Evolutionary conservation across 2,888 invertebrate genomes (phyloP).

Genomic region (Magallana nippona): DNA sequence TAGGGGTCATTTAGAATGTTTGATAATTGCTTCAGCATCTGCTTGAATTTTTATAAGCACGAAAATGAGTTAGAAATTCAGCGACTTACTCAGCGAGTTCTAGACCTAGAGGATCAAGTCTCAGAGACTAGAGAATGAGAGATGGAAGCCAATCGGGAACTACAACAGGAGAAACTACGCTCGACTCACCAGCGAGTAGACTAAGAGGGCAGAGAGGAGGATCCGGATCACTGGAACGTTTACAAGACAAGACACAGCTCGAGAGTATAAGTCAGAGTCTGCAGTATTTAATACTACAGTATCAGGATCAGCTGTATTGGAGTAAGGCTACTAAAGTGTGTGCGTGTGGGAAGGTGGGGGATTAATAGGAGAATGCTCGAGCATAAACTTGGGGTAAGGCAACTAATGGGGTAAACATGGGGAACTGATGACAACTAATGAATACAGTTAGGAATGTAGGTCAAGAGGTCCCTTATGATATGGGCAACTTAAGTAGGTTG

Average conservation of each 20-base stretch:
- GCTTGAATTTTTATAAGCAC: no score
- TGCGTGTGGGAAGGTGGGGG: no score
- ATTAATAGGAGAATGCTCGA: no score
- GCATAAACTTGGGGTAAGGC: no score
- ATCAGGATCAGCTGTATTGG: conserved; percentile 64
- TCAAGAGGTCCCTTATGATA: no score
- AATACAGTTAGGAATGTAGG: no score
- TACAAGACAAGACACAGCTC: conserved; percentile 70
- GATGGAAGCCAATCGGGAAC: conserved; percentile 59
- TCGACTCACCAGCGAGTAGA: conserved; percentile 2
- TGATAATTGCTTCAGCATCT: no score
- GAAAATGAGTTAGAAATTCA: no score
- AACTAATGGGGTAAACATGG: no score
- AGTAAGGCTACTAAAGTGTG: conserved; percentile 45
- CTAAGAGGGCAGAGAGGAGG: background rate
- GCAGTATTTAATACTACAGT: conserved; percentile 67
- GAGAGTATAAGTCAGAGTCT: conserved; percentile 70
- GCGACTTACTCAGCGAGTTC: conserved; percentile 38
- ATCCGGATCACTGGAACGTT: conserved; percentile 41
- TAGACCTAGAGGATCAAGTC: conserved; percentile 62
- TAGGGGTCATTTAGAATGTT: conserved; percentile 54
- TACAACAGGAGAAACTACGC: conserved; percentile 59
- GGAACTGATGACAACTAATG: no score
- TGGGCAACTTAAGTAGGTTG: no score
- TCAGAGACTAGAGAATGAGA: conserved; percentile 61